Evolutionary conservation across 92 coral and sea anemone genomes (phyloP), one percentile per base, ranked within the genome.

Genomic region (Zoanthus gigantus): DNA sequence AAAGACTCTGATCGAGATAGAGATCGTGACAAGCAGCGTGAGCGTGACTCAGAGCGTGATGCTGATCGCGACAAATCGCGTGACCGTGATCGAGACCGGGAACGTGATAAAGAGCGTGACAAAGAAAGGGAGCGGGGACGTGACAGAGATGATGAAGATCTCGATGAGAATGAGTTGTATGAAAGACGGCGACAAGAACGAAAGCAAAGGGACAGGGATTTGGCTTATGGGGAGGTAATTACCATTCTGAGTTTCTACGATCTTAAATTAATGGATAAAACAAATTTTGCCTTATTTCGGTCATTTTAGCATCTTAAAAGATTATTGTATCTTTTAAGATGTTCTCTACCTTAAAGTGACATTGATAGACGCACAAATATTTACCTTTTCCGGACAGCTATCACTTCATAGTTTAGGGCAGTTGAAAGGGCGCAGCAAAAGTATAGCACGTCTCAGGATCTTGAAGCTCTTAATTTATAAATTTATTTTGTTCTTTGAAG

Each of bases 171-270:
- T 72, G 99, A 97, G 44, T 84, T 88, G 86, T 84, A 87, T 32
- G 99, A 97, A 90, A 92, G 93, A 57, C 60, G 99, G 68, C 92
- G 96, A 68, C 97, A 91, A 12, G 99, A 97, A 72, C 91, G 99
- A 34, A 92, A 89, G 85, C 92, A 89, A 46, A 89, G 98, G 6
- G 99, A 95, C 89, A 87, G 96, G 57, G 98, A 95, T 79, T 88
- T 84, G 31, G 94, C 99, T 23, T 97, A 92, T 67, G 95, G 91
- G 47, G 98, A 97, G 97, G 99, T 97, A 76, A 65, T 32, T 6
- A 14, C 30, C 73, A 37, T 37, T 37, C 42, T 37, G 42, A 37
- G 4, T 4, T 4, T 37, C 4, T 0, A 37, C 42, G 42, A 37
- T 37, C 42, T 37, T 37, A 37, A 37, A 23, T 47, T 4, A 4